Conservation (phyloP, 35 echinoderm and acorn worm species). For the Apostichopus californicus region DNA sequence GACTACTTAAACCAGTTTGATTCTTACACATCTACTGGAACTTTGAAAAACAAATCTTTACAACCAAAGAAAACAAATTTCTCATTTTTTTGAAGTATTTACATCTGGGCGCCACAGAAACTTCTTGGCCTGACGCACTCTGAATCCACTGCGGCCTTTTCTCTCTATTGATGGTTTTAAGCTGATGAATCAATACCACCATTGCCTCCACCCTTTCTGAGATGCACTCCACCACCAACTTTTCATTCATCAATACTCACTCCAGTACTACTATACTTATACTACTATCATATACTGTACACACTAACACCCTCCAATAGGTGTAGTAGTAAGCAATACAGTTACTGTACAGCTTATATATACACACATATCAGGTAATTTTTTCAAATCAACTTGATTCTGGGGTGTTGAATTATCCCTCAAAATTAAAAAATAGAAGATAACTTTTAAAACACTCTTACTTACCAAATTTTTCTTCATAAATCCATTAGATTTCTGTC, state of each 20-base stretch:
- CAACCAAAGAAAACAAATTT: neutral
- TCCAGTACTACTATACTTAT: neutral
- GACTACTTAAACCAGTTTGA: too few species aligned
- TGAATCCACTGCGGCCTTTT: neutral
- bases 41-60: neutral
- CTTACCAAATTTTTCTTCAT: conserved; percentile 12
- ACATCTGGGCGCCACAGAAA: neutral
- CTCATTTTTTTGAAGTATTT: neutral
- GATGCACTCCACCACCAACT: neutral
- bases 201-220: neutral
- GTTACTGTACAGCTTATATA: too few species aligned
- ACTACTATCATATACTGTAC: neutral
- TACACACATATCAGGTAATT: too few species aligned
- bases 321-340: too few species aligned
- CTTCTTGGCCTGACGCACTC: neutral
- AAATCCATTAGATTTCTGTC: neutral
- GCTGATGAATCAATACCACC: neutral
- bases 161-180: neutral
- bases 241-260: neutral
- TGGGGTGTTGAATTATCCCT: too few species aligned
- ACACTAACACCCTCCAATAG: neutral
- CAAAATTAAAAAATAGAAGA: neutral
- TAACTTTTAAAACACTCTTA: neutral
- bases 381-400: too few species aligned
- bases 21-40: too few species aligned